Evolutionary conservation across 2,113 vertebrate genomes (phyloP).

Genomic region (Sylvicapra grimmia): DNA sequence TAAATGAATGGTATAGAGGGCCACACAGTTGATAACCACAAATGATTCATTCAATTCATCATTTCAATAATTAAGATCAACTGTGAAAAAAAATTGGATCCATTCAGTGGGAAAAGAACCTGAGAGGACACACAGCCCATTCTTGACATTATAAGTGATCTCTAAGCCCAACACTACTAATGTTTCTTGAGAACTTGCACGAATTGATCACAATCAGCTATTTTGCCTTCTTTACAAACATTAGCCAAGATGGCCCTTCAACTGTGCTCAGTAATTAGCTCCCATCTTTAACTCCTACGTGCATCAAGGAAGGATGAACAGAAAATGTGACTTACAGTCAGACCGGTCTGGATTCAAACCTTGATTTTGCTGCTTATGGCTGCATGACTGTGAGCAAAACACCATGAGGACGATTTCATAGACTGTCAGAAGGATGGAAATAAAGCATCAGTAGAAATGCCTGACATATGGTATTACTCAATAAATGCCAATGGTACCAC

Average conservation of each 20-base stretch:
- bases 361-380: not conserved
- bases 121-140: too few relatives aligned
- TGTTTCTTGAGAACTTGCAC: not conserved
- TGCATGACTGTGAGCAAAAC: not conserved
- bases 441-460: not conserved
- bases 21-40: not conserved
- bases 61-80: not conserved
- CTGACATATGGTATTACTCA: not conserved
- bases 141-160: too few relatives aligned
- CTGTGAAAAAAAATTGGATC: too few relatives aligned
- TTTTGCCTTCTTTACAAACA: not conserved
- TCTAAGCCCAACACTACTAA: not conserved
- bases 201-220: not conserved
- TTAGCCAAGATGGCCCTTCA: not conserved
- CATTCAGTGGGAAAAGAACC: too few relatives aligned
- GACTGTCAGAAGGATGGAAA: not conserved
- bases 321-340: not conserved
- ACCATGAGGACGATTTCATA: not conserved
- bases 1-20: not conserved
- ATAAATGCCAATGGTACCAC: not conserved
- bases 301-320: not conserved
- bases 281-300: not conserved
- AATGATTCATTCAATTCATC: not conserved
- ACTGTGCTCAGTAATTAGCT: not conserved
- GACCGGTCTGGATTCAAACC: not conserved